These are phyloP conservation scores for Agapornis roseicollis DNA, from an alignment of 2,113 vertebrate genomes.

Conservation along the genomic window DNA sequence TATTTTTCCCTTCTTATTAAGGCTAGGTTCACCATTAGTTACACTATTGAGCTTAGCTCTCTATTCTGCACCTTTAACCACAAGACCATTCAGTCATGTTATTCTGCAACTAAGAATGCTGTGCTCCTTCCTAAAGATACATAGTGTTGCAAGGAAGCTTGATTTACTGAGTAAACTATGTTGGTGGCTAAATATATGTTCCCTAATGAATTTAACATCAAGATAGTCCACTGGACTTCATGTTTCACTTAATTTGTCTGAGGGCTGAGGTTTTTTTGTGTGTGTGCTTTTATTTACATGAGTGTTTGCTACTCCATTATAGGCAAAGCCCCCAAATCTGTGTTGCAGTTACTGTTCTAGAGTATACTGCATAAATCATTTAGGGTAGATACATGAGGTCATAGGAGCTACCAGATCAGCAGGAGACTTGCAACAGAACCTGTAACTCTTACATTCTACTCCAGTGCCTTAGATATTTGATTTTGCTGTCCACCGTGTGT, in stretches of 20 bases:
- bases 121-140: neutral
- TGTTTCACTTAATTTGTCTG: neutral
- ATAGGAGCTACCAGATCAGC: neutral
- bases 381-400: neutral
- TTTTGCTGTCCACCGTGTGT: neutral
- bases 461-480: rapidly evolving
- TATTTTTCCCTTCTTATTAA: neutral
- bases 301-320: neutral
- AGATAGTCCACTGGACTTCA: neutral
- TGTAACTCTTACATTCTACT: neutral
- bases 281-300: neutral
- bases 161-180: neutral
- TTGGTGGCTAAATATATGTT: neutral
- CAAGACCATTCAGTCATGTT: neutral
- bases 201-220: neutral
- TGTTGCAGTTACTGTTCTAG: neutral
- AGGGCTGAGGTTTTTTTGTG: rapidly evolving
- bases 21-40: neutral
- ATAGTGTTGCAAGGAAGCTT: neutral
- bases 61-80: neutral
- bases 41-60: neutral
- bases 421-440: neutral
- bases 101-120: neutral
- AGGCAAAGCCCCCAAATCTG: neutral
- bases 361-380: neutral